Evolutionary conservation across 2,113 vertebrate genomes (phyloP).

Genomic region (Perca flavescens): DNA sequence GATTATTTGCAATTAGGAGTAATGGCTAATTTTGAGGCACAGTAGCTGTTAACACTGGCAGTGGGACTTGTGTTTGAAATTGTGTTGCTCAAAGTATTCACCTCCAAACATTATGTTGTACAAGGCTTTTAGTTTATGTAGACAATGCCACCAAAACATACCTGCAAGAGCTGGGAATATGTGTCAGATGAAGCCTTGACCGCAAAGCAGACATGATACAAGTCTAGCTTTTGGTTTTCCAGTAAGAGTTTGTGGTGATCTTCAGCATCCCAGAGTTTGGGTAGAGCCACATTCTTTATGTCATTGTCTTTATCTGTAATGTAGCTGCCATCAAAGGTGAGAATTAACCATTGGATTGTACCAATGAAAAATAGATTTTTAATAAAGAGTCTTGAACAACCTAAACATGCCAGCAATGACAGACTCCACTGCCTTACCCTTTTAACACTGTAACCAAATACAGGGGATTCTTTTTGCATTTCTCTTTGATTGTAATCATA

Average conservation of each 20-base stretch:
- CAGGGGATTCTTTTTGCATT: not conserved
- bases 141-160: not conserved
- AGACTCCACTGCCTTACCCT: not conserved
- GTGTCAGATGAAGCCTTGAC: not conserved
- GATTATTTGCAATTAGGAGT: not conserved
- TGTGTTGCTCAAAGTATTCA: not conserved
- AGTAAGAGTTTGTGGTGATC: not conserved
- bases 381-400: not conserved
- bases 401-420: not conserved
- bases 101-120: not conserved
- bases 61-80: conserved; percentile 20
- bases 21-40: not conserved
- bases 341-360: not conserved
- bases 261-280: not conserved
- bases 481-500: not conserved
- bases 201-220: not conserved
- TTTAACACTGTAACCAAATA: not conserved
- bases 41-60: not conserved
- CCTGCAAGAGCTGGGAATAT: not conserved
- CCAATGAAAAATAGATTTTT: not conserved
- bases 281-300: not conserved
- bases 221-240: not conserved
- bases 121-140: not conserved
- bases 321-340: not conserved
- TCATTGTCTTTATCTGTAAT: not conserved